Evolutionary conservation across 2,113 vertebrate genomes (phyloP).

Genomic region (Myotis brandtii): DNA sequence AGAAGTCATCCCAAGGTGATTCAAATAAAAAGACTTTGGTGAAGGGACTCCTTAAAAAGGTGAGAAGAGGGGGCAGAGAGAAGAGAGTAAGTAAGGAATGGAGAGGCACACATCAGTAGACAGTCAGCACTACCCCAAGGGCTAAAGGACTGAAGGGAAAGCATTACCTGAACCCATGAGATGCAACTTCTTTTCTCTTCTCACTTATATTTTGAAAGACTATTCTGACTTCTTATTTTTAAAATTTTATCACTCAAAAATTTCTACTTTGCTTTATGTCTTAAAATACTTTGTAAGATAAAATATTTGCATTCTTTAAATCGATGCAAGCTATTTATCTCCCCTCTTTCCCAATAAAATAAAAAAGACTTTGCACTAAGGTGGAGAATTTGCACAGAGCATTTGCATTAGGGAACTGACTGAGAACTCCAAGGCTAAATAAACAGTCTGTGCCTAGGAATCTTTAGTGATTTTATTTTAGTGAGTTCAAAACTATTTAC

Average conservation of each 20-base stretch:
- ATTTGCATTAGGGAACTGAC: not conserved
- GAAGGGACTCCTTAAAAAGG: not conserved
- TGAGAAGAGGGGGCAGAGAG: not conserved
- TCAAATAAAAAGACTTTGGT: not conserved
- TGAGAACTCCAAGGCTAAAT: not conserved
- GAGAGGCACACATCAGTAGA: not conserved
- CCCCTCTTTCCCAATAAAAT: not conserved
- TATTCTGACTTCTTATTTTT: not conserved
- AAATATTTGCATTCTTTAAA: conserved; percentile 29
- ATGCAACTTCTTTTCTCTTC: not conserved
- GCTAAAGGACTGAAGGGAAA: not conserved
- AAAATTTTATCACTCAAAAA: not conserved
- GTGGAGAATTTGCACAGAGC: not conserved
- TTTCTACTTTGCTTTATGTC: not conserved
- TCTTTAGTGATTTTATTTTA: not conserved
- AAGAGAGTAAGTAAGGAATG: not conserved
- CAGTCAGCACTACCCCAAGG: not conserved
- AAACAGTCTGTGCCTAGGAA: not conserved
- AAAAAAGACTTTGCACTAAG: not conserved
- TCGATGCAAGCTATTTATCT: not conserved
- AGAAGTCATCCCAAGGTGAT: not conserved
- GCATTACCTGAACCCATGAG: no score
- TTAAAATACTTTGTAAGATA: not conserved
- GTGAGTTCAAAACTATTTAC: not conserved
- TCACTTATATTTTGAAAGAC: conserved; percentile 31